Conservation (phyloP, 2,888 invertebrate species). For the Lithodes maja region DNA sequence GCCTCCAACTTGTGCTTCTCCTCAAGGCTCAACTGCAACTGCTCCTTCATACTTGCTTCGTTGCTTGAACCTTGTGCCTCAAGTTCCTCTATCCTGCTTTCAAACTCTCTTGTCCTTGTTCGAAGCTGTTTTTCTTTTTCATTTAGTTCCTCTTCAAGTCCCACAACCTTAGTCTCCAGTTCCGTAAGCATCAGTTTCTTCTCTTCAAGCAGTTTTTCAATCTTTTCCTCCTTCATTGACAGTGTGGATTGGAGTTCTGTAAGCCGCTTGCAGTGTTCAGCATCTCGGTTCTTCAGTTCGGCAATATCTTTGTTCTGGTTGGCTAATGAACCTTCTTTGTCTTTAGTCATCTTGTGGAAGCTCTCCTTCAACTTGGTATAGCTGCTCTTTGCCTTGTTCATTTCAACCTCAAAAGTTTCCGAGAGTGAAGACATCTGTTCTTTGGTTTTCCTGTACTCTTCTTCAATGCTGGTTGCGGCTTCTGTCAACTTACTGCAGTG, state of each 20-base stretch:
- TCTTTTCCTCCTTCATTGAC: conserved; percentile 41
- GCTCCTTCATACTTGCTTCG: conserved; percentile 21
- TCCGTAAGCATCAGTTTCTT: conserved; percentile 48
- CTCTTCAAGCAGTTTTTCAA: conserved; percentile 42
- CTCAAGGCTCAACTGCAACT: conserved; percentile 30
- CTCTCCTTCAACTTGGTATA: conserved; percentile 33
- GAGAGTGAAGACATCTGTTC: conserved; percentile 37
- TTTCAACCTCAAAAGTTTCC: conserved; percentile 31
- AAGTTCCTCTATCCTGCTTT: conserved; percentile 31
- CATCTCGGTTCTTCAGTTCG: conserved; percentile 21
- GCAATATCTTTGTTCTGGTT: conserved; percentile 24
- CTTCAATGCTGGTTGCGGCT: neutral
- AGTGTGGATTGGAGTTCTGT: conserved; percentile 32
- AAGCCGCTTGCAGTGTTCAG: neutral
- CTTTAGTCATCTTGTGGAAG: conserved; percentile 32
- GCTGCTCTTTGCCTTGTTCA: conserved; percentile 35
- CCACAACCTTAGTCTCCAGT: conserved; percentile 41
- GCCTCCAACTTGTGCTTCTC: conserved; percentile 44
- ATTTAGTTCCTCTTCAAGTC: conserved; percentile 37
- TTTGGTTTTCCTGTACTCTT: conserved; percentile 34
- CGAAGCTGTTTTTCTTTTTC: conserved; percentile 43
- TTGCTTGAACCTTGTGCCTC: conserved; percentile 6
- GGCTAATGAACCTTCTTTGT: conserved; percentile 16
- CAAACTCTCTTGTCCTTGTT: conserved; percentile 31
- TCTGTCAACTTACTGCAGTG: neutral